Conservation (phyloP, 2,888 invertebrate genomes). For the Nomada flava region DNA sequence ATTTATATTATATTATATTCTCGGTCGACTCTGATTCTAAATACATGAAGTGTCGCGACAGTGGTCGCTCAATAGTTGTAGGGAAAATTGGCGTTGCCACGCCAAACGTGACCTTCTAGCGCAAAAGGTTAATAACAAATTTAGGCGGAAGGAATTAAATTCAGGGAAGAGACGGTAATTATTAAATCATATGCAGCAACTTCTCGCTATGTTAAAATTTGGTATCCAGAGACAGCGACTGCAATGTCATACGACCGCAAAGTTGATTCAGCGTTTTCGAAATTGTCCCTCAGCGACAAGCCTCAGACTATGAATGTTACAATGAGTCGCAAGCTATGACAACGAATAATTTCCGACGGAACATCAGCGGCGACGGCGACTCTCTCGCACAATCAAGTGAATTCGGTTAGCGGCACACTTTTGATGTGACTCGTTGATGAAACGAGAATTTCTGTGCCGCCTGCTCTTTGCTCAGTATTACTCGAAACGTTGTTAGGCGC, state of each 20-base stretch:
- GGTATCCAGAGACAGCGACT: background rate
- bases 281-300: slow-evolving; percentile 27
- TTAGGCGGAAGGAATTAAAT: background rate
- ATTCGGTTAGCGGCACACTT: slow-evolving; percentile 40
- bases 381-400: slow-evolving; percentile 37
- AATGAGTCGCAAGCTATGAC: slow-evolving; percentile 16
- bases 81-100: too few species aligned
- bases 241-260: background rate
- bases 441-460: slow-evolving; percentile 32
- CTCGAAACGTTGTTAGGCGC: slow-evolving; percentile 30
- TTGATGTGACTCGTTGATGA: slow-evolving; percentile 40
- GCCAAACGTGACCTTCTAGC: too few species aligned
- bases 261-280: slow-evolving; percentile 32
- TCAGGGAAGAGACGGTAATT: background rate
- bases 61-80: too few species aligned
- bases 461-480: slow-evolving; percentile 26
- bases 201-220: slow-evolving; percentile 13
- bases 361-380: slow-evolving; percentile 11
- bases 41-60: too few species aligned
- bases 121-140: too few species aligned
- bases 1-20: too few species aligned
- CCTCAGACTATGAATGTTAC: slow-evolving; percentile 28
- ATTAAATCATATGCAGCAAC: background rate
- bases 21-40: too few species aligned
- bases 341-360: slow-evolving; percentile 22